Evolutionary conservation across 2,797 vertebrate species (phyloP).

Genomic region (Enteromius thamalakanensis): DNA sequence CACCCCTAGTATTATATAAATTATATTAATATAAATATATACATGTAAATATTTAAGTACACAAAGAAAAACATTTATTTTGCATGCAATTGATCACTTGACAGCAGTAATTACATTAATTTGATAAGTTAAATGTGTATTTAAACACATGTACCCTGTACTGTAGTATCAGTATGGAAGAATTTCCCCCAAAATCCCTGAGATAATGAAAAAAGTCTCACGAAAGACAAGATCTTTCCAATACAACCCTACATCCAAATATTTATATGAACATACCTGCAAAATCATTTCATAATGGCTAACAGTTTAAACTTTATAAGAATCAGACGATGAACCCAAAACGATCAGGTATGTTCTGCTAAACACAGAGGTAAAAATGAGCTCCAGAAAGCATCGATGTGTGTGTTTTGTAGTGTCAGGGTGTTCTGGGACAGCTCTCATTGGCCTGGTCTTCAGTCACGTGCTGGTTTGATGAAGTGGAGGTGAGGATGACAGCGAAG

Average conservation of each 20-base stretch:
- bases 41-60: no score
- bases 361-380: background rate
- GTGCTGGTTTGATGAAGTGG: background rate
- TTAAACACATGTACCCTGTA: background rate
- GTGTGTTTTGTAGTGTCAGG: background rate
- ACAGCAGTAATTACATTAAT: no score
- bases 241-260: background rate
- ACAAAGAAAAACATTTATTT: no score
- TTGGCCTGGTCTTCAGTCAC: background rate
- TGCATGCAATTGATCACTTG: no score
- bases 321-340: background rate
- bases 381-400: background rate
- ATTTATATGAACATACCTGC: background rate
- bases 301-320: background rate
- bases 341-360: background rate
- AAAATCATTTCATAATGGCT: background rate
- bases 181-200: background rate
- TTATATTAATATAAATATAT: no score
- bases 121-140: background rate
- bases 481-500: constrained; percentile 58
- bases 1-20: no score
- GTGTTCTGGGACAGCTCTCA: background rate
- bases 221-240: background rate
- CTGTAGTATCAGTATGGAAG: background rate
- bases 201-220: background rate